phyloP scores from a whole-genome alignment of 2,113 vertebrate species.

The Plecturocebus donacophilus region DNA sequence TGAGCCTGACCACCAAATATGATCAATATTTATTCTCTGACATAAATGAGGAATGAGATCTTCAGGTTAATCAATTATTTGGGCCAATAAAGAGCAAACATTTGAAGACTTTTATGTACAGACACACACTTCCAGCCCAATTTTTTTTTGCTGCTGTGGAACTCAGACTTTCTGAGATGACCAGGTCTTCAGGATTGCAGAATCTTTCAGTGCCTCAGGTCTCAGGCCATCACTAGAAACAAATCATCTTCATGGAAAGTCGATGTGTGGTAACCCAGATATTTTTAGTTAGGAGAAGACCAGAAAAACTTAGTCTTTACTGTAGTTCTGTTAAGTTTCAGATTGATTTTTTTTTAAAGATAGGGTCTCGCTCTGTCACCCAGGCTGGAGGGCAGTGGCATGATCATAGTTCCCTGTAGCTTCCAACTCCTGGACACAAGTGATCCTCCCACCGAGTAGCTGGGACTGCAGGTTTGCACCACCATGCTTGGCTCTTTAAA shows the following conservation, averaged over 20 bases:
- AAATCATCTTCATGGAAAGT: neutral
- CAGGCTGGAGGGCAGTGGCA: neutral
- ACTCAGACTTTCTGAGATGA: neutral
- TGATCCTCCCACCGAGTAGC: neutral
- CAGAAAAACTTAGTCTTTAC: neutral
- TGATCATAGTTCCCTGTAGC: neutral
- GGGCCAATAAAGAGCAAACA: neutral
- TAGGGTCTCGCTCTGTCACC: neutral
- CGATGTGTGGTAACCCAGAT: neutral
- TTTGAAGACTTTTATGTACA: neutral
- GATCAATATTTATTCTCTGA: neutral
- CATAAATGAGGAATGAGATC: neutral
- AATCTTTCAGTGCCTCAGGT: neutral
- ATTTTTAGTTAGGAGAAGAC: neutral
- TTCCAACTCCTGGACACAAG: neutral
- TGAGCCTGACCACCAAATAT: neutral
- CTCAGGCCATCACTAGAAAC: neutral
- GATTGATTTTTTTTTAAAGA: neutral
- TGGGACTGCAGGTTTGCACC: neutral
- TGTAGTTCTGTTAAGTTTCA: neutral
- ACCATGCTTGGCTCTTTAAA: neutral
- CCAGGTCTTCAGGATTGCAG: neutral
- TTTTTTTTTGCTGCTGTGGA: neutral
- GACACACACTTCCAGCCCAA: neutral
- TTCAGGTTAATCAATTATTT: neutral